Evolutionary conservation across 2,888 invertebrate species (phyloP).

Genomic region (Hypomecis punctinalis): DNA sequence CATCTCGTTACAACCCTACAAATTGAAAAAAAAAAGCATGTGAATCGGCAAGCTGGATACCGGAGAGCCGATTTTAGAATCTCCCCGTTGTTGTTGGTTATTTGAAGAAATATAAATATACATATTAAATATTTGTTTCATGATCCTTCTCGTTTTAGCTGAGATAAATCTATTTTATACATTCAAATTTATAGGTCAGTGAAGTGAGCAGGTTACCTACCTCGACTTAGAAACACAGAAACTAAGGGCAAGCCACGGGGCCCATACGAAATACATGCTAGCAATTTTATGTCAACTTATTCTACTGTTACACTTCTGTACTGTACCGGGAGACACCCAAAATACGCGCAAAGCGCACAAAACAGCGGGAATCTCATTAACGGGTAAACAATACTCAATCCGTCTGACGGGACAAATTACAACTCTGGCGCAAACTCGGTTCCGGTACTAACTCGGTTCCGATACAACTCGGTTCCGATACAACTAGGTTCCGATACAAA

Average conservation of each 20-base stretch:
- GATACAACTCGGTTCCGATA: background rate
- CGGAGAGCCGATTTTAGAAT: too few species aligned
- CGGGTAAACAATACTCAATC: conserved; percentile 57
- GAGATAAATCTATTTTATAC: background rate
- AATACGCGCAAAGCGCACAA: conserved; percentile 31
- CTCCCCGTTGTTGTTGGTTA: too few species aligned
- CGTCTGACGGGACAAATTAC: conserved; percentile 51
- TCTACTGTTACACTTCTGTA: conserved; percentile 10
- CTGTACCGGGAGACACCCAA: conserved; percentile 5
- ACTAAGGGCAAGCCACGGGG: too few species aligned
- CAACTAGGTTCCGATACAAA: conserved; percentile 9
- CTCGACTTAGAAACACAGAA: too few species aligned
- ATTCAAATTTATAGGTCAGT: too few species aligned
- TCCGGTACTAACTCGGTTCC: conserved; percentile 19
- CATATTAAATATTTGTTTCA: too few species aligned
- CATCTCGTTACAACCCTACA: too few species aligned
- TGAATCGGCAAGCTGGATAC: background rate
- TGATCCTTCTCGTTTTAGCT: too few species aligned
- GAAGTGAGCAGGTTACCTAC: too few species aligned
- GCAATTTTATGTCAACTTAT: background rate
- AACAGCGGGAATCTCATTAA: conserved; percentile 54
- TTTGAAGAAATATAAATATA: too few species aligned
- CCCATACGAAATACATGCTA: background rate
- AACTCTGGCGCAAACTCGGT: conserved; percentile 33
- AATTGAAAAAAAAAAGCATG: too few species aligned